Percentiles rank a stretch among this genome's conserved stretches.
Evolutionary conservation across 2,797 vertebrate genomes (phyloP).

Genomic region (Crenuchus spilurus): DNA sequence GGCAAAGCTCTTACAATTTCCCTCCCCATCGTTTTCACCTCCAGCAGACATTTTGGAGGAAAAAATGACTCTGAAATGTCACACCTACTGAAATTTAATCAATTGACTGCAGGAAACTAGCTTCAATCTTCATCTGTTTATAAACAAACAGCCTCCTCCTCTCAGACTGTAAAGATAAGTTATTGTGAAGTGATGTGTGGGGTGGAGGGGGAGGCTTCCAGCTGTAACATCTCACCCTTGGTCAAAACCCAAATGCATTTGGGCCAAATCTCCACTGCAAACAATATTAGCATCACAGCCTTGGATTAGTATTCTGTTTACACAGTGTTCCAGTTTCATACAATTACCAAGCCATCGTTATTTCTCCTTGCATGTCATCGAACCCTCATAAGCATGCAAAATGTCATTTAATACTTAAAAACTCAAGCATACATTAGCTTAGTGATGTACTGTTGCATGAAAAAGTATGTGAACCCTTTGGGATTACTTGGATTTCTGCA

Average conservation of each 20-base stretch:
- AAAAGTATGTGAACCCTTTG: too few species aligned
- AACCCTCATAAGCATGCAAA: neutral
- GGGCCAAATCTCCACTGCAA: slow-evolving; percentile 15
- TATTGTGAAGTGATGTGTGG: slow-evolving; percentile 8
- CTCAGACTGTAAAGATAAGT: slow-evolving; percentile 32
- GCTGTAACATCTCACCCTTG: slow-evolving; percentile 20
- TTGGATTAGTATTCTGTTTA: neutral
- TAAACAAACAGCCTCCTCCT: slow-evolving; percentile 25
- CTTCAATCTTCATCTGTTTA: slow-evolving; percentile 42
- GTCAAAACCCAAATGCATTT: neutral
- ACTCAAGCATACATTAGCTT: too few species aligned
- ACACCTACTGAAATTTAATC: slow-evolving; percentile 38
- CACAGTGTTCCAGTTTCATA: neutral
- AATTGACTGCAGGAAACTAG: slow-evolving; percentile 34
- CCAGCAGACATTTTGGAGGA: slow-evolving; percentile 12
- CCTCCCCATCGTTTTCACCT: neutral
- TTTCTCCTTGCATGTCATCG: neutral
- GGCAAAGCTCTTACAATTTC: neutral
- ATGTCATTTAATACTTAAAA: too few species aligned
- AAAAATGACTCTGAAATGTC: slow-evolving; percentile 38
- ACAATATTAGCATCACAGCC: slow-evolving; percentile 18
- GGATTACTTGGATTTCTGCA: too few species aligned
- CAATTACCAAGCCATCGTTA: neutral
- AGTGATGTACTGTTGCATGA: too few species aligned
- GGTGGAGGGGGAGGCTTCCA: neutral